These are phyloP conservation scores for Sitta europaea DNA, from an alignment of 2,113 vertebrate species.

Conservation along the genomic window DNA sequence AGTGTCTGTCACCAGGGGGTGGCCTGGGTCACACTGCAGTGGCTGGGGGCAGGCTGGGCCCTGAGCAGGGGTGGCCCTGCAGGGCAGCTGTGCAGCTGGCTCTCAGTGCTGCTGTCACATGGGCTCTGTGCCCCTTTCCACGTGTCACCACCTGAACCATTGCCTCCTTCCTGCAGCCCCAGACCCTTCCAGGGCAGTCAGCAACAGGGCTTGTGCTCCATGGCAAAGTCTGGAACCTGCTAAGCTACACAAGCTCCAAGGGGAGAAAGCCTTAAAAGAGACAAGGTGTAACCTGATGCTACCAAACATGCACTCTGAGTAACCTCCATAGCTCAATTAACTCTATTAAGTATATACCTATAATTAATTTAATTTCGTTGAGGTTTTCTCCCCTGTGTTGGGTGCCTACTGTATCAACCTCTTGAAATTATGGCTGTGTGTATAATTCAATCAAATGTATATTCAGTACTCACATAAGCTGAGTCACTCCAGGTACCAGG, in stretches of 20 bases:
- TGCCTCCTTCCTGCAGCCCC: neutral
- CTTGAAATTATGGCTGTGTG: neutral
- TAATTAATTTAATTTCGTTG: constrained; percentile 23
- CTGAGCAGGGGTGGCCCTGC: neutral
- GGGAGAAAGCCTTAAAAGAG: neutral
- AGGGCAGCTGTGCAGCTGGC: neutral
- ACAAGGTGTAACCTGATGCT: neutral
- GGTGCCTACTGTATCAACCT: neutral
- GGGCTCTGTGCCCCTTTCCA: neutral
- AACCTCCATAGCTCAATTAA: neutral
- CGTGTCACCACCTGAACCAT: neutral
- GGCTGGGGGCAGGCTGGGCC: neutral
- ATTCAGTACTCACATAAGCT: neutral
- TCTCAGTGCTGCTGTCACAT: neutral
- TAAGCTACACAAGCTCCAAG: neutral
- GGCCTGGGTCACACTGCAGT: neutral
- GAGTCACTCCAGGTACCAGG: neutral
- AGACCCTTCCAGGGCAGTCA: neutral
- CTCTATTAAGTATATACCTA: neutral
- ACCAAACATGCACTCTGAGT: neutral
- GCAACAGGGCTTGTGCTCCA: fast-evolving
- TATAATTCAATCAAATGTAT: neutral
- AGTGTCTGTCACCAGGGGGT: neutral
- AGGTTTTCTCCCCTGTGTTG: neutral
- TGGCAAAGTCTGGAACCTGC: neutral